phyloP scores from a whole-genome alignment of 2,888 invertebrate species.

The Zygaena filipendulae region DNA sequence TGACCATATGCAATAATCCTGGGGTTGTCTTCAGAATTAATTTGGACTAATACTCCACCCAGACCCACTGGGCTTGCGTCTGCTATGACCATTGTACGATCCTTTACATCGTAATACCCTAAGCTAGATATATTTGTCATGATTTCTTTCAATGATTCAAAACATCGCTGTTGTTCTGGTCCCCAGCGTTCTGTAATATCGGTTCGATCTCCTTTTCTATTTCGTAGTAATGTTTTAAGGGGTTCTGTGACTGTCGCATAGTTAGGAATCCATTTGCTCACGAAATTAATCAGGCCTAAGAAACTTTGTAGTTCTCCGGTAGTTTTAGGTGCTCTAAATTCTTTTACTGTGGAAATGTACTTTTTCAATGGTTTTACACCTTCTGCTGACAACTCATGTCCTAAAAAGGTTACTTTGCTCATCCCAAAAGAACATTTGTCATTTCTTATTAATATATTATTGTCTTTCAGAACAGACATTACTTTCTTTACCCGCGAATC shows the following conservation, averaged over 20 bases:
- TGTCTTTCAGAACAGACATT: slow-evolving; percentile 11
- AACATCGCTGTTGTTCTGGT: slow-evolving; percentile 10
- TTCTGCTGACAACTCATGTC: slow-evolving; percentile 14
- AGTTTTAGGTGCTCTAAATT: slow-evolving; percentile 14
- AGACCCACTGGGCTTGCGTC: slow-evolving; percentile 19
- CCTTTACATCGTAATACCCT: slow-evolving; percentile 16
- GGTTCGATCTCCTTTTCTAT: slow-evolving; percentile 6
- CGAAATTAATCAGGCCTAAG: slow-evolving; percentile 20
- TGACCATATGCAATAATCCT: slow-evolving; percentile 22
- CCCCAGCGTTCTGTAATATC: slow-evolving; percentile 12
- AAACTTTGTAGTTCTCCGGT: slow-evolving; percentile 22
- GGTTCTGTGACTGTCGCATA: slow-evolving; percentile 18
- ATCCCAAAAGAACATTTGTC: slow-evolving; percentile 13
- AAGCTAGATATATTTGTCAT: slow-evolving; percentile 10
- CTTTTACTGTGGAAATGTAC: slow-evolving; percentile 13
- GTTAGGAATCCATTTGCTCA: slow-evolving; percentile 19
- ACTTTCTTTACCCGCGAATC: slow-evolving; percentile 12
- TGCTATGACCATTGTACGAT: slow-evolving; percentile 16
- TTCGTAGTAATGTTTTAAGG: slow-evolving; percentile 10
- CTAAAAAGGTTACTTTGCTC: slow-evolving; percentile 11
- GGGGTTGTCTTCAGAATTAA: slow-evolving; percentile 8
- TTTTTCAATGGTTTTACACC: slow-evolving; percentile 18
- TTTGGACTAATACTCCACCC: slow-evolving; percentile 16
- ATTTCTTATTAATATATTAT: slow-evolving; percentile 16
- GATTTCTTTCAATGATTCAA: slow-evolving; percentile 11